Evolutionary conservation across 35 echinoderm and acorn worm species (phyloP), one percentile per base, ranked within the genome.

Genomic region (Amphiura filiformis): DNA sequence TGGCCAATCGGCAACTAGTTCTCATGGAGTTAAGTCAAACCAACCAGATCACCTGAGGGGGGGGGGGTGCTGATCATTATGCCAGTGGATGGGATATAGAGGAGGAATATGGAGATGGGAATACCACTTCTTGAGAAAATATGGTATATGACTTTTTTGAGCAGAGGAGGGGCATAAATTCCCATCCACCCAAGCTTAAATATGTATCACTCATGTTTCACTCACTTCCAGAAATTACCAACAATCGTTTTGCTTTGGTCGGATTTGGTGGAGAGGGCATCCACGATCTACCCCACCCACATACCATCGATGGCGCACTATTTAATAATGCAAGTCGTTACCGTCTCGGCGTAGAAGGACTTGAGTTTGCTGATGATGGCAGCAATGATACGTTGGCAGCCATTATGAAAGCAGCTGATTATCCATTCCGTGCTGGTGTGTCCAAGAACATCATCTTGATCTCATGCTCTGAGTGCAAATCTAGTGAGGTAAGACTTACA

Each of bases 401-500:
- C 35, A 81, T 98, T 87, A 7, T 47, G 22, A 26, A 57, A 18
- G 96, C 96, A 22, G 86, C 87, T 39, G 84, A 90, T 81, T 98
- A 98, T 81, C 96, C 96, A 42, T 98, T 98, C 96, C 92, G 96
- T 41, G 86, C 92, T 34, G 96, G 86, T 36, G 96, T 91, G n/a
- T 75, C 96, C 83, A 98, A 98, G 83, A 81, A 94, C 84, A 87
- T 98, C 34, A 77, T 98, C 87, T 81, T 98, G 0, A 22, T 98
- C 42, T 82, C 92, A 18, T 98, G 96, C 84, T 92, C 92, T 13
- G 61, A 89, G 26, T 94, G 89, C 75, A 36, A 85, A 49, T 32
- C 87, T 41, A 30, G 57, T 28, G n/a, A 82, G 22, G 91, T 93
- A 78, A 87, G 85, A n/a, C n/a, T n/a, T n/a, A n/a, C 22, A 41